Conservation (phyloP, 2,797 vertebrate genomes). For the Sebastes variabilis region DNA sequence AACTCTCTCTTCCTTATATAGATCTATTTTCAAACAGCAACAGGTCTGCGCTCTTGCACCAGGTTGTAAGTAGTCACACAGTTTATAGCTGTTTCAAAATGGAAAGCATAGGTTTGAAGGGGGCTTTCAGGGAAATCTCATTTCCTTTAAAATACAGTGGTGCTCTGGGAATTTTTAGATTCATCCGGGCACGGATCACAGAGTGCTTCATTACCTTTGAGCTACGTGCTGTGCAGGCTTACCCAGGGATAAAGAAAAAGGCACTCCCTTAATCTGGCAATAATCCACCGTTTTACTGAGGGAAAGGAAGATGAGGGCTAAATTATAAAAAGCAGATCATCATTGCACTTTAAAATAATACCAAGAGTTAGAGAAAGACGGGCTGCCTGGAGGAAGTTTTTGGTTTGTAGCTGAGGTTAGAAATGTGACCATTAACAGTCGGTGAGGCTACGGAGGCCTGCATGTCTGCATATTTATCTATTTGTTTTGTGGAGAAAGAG, state of each 20-base stretch:
- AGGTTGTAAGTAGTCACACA: not conserved
- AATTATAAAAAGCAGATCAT: slow-evolving; percentile 76
- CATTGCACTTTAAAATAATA: slow-evolving; percentile 57
- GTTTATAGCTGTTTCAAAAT: slow-evolving; percentile 41
- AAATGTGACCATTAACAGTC: slow-evolving; percentile 24
- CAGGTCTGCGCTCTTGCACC: slow-evolving; percentile 37
- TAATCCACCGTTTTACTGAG: slow-evolving; percentile 83
- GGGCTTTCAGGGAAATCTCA: slow-evolving; percentile 62
- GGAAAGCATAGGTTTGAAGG: slow-evolving; percentile 55
- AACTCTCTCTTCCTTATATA: not conserved
- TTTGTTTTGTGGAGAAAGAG: not conserved
- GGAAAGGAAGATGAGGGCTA: slow-evolving; percentile 72
- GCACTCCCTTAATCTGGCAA: slow-evolving; percentile 85
- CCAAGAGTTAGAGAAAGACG: slow-evolving; percentile 27
- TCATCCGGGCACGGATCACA: slow-evolving; percentile 74
- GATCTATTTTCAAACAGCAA: slow-evolving; percentile 1
- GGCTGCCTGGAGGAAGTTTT: slow-evolving; percentile 29
- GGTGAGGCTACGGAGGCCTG: not conserved
- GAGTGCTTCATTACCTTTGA: slow-evolving; percentile 82
- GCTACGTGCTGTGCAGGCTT: slow-evolving; percentile 78
- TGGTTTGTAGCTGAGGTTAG: not conserved
- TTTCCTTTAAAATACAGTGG: slow-evolving; percentile 72
- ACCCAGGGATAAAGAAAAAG: slow-evolving; percentile 83
- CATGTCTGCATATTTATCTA: not conserved
- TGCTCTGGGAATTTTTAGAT: slow-evolving; percentile 74